A percentile compares a stretch with the other conserved stretches of the same genome.
These are phyloP conservation scores for Calyptommatus sinebrachiatus DNA, from an alignment of 2,113 vertebrate species.

Conservation along the genomic window DNA sequence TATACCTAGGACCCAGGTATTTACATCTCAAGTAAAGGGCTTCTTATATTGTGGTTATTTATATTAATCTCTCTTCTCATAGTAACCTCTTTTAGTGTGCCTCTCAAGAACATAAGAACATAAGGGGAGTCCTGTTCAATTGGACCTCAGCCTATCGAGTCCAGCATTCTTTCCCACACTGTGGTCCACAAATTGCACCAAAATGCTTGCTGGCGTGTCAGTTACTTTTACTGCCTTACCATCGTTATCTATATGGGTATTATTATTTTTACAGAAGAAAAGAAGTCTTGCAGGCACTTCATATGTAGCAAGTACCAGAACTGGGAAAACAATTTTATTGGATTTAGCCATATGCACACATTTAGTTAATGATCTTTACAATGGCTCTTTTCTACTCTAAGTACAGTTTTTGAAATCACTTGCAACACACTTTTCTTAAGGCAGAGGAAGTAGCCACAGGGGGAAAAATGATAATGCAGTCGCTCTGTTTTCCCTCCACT, in stretches of 20 bases:
- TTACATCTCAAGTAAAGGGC: no score
- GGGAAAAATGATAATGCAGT: not conserved
- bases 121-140: no score
- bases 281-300: fast-evolving
- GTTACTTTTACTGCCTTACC: no score
- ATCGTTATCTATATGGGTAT: not conserved
- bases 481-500: not conserved
- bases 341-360: not conserved
- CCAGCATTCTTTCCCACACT: no score
- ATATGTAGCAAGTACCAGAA: not conserved
- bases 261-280: not conserved
- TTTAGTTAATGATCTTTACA: not conserved
- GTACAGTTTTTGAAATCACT: not conserved
- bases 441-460: not conserved
- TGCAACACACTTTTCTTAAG: not conserved
- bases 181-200: no score
- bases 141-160: no score
- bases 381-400: not conserved
- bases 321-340: not conserved
- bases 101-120: no score
- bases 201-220: no score
- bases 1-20: no score
- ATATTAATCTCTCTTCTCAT: no score
- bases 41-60: no score
- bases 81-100: no score